Evolutionary conservation across 2,888 invertebrate species (phyloP).

Genomic region (Lasioglossum marginatum): DNA sequence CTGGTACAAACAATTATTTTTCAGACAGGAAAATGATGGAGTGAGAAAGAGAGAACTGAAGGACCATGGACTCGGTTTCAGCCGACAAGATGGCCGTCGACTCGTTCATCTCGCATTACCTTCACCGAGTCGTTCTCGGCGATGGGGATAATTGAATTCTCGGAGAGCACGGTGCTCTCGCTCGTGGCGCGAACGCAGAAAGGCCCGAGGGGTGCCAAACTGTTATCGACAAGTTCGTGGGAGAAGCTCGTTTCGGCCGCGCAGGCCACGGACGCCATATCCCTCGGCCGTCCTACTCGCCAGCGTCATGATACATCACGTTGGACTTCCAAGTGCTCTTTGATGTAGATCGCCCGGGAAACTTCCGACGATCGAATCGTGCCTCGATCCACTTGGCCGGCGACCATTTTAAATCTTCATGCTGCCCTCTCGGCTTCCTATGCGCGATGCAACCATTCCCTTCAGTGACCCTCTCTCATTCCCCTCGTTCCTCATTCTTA

Average conservation of each 20-base stretch:
- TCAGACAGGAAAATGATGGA: neutral
- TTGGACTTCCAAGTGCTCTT: slow-evolving; percentile 47
- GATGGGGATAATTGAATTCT: slow-evolving; percentile 78
- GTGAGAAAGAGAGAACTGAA: neutral
- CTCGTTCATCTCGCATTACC: slow-evolving; percentile 74
- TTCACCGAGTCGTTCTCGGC: slow-evolving; percentile 60
- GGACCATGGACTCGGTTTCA: slow-evolving; percentile 38
- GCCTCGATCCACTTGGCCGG: slow-evolving; percentile 15
- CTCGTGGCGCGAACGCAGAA: slow-evolving; percentile 66
- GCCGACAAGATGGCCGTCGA: slow-evolving; percentile 63
- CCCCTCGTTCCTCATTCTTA: neutral
- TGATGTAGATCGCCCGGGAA: slow-evolving; percentile 13
- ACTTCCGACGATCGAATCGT: slow-evolving; percentile 25
- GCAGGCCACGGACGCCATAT: slow-evolving; percentile 9
- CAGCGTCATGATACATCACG: slow-evolving; percentile 34
- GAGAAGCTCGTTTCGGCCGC: slow-evolving; percentile 49
- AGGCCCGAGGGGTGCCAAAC: slow-evolving; percentile 67
- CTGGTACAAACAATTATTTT: neutral
- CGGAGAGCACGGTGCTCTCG: slow-evolving; percentile 54
- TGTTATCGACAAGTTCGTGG: slow-evolving; percentile 70
- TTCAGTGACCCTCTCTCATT: neutral
- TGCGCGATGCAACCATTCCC: neutral
- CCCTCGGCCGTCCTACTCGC: neutral
- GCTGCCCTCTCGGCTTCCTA: neutral
- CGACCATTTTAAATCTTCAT: slow-evolving; percentile 6